Evolutionary conservation across 2,888 invertebrate genomes (phyloP).

Genomic region (Panopea generosa): DNA sequence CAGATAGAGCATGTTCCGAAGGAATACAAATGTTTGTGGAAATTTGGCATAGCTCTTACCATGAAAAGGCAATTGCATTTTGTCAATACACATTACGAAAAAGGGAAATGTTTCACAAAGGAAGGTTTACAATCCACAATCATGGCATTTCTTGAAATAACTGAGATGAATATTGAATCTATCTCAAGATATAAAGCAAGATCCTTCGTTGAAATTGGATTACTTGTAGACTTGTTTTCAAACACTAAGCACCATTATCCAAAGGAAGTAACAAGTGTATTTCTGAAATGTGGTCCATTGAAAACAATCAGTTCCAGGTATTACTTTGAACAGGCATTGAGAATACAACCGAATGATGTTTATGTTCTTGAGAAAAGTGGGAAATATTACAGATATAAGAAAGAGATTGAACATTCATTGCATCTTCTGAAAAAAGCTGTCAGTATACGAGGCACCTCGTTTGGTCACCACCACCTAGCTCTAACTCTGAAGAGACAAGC

Average conservation of each 20-base stretch:
- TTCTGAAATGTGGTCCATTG: too few species aligned
- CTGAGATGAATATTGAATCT: neutral
- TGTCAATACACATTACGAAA: neutral
- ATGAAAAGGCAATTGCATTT: constrained; percentile 23
- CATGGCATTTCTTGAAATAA: neutral
- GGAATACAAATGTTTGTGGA: constrained; percentile 26
- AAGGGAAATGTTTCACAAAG: too few species aligned
- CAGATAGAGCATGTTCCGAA: neutral
- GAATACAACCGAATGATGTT: constrained; percentile 7
- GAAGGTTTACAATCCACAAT: neutral
- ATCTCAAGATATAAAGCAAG: constrained; percentile 22
- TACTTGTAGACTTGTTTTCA: constrained; percentile 5
- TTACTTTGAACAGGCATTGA: constrained; percentile 19
- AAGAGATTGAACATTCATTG: constrained; percentile 15
- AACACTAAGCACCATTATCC: neutral
- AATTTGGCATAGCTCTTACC: constrained; percentile 30
- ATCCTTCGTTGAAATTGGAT: constrained; percentile 28
- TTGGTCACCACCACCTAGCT: constrained; percentile 32
- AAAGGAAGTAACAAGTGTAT: neutral
- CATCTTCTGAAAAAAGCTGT: constrained; percentile 20
- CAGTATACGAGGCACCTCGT: constrained; percentile 20
- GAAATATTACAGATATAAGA: constrained; percentile 26
- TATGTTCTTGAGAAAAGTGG: constrained; percentile 41
- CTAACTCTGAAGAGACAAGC: constrained; percentile 26
- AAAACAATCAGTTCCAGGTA: neutral